Evolutionary conservation across 2,797 vertebrate genomes (phyloP).

Genomic region (Syngnathus acus): DNA sequence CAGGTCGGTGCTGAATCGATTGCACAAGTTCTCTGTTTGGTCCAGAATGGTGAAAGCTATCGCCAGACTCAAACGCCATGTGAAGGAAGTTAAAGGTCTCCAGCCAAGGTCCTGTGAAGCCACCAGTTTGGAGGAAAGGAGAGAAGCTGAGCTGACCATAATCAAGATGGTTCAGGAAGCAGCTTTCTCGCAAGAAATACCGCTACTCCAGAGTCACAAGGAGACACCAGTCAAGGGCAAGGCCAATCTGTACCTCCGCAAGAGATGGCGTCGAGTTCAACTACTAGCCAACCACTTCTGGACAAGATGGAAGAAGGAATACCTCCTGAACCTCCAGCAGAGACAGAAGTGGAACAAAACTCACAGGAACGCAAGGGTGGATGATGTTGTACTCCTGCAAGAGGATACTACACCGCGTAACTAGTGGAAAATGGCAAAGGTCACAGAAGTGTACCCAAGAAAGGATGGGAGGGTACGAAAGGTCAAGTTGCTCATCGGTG

Average conservation of each 20-base stretch:
- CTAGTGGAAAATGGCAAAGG: background rate
- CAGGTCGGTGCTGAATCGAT: too few relatives aligned
- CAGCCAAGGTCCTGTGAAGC: background rate
- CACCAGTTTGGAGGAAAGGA: slow-evolving; percentile 23
- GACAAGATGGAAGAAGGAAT: background rate
- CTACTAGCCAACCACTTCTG: background rate
- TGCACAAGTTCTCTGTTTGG: too few relatives aligned
- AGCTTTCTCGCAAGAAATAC: too few relatives aligned
- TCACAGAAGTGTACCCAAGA: background rate
- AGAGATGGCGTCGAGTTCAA: background rate
- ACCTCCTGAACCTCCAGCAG: background rate
- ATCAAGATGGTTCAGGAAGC: too few relatives aligned
- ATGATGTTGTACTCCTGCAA: background rate
- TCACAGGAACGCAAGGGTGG: background rate
- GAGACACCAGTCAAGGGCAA: too few relatives aligned
- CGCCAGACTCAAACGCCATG: too few relatives aligned
- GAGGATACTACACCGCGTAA: background rate
- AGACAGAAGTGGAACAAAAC: background rate
- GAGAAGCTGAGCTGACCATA: slow-evolving; percentile 13
- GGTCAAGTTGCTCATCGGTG: too few relatives aligned
- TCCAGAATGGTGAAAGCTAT: too few relatives aligned
- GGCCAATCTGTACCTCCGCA: background rate
- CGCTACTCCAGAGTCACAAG: too few relatives aligned
- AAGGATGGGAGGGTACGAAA: background rate
- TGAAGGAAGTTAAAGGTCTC: too few relatives aligned